phyloP scores from a whole-genome alignment of 2,113 vertebrate genomes.

The Grammomys surdaster region DNA sequence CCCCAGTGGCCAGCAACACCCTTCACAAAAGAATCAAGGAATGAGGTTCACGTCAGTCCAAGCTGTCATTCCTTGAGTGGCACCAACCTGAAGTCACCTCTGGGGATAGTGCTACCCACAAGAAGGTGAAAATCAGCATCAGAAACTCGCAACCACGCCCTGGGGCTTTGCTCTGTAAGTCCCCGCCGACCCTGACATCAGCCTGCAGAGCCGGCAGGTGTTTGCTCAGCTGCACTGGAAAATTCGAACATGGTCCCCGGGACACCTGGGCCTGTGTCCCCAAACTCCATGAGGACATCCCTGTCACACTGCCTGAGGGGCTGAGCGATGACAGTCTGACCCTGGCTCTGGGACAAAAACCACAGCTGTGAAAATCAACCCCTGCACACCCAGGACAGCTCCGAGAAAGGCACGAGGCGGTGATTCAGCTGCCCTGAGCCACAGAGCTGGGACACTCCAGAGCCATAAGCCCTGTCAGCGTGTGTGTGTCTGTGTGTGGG shows the following conservation, averaged over 20 bases:
- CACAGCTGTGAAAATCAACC: background rate
- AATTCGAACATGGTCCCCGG: fast-evolving
- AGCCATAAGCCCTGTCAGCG: background rate
- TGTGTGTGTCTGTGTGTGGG: background rate
- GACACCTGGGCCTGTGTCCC: background rate
- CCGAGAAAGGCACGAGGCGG: background rate
- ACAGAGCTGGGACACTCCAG: background rate
- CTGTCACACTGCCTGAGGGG: background rate
- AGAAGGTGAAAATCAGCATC: background rate
- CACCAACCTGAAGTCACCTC: background rate
- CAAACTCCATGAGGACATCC: background rate
- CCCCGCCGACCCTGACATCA: background rate
- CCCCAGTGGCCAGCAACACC: background rate
- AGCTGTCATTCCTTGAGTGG: background rate
- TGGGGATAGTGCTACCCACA: fast-evolving
- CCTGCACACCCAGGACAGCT: background rate
- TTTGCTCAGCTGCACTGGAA: background rate
- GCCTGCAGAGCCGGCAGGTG: background rate
- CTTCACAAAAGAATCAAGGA: background rate
- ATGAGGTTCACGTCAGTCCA: fast-evolving
- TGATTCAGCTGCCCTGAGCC: background rate
- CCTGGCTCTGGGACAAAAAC: background rate
- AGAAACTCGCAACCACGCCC: fast-evolving
- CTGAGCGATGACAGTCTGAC: background rate
- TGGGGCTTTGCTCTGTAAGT: background rate